Evolutionary conservation across 2,888 invertebrate species (phyloP), one percentile per base, ranked within the genome.

Genomic region (Melolontha melolontha): DNA sequence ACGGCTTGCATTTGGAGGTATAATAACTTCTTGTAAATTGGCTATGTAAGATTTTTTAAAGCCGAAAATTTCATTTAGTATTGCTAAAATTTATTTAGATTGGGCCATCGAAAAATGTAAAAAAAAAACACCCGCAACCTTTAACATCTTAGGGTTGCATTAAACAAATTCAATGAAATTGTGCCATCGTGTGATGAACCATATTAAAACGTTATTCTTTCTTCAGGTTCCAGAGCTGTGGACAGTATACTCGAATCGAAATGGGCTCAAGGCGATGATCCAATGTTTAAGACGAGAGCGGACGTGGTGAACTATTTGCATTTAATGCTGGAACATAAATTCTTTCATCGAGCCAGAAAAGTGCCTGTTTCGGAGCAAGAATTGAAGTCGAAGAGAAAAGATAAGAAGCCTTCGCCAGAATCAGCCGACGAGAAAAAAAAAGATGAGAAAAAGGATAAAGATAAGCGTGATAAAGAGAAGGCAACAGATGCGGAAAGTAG

Each of bases 321-420:
- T 77, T 83, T 87, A 74, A 93, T 98, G 93, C 83, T 98, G 74
- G 87, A 92, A 79, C 96, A 97, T 85, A 97, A 97, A 83, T 91
- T 98, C 80, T 98, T 95, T 84, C 98, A 98, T 84, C 91, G 98
- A 75, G 98, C 97, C 74, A 92, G 93, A 79, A 96, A 96, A 86
- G 91, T 92, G 16, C 91, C 92, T 16, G 90, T 92, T 5, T 88
- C 88, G 71, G 92, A 92, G 77, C 89, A 89, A 74, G 90, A 90
- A 77, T 79, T 89, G 69, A 89, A 87, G 78, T 86, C 86, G 0
- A 88, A 87, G 72, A 86, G 85, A 27, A 89, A 88, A 78, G 81
- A 81, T 44, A 87, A 88, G 82, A 87, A 87, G 68, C 75, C 71
- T 7, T 72, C 72, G 22, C 72, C 69, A 49, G 80, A 78, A 66